These are phyloP conservation scores for Zaprionus taronus DNA, from an alignment of 1,140 invertebrate species.

Conservation along the genomic window DNA sequence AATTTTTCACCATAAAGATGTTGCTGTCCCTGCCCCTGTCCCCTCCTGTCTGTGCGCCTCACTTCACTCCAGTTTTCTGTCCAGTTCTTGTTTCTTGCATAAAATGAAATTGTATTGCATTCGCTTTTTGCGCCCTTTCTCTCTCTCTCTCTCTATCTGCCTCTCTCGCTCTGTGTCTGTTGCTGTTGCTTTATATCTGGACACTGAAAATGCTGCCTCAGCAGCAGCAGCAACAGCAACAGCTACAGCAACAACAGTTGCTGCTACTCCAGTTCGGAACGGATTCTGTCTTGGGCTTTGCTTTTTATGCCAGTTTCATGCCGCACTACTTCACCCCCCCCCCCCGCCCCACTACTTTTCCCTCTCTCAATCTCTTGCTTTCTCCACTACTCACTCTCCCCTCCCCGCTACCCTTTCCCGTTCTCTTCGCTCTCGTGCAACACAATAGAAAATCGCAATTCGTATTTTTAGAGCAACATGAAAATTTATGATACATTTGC, in stretches of 20 bases:
- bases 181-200: constrained; percentile 72
- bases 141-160: constrained; percentile 10
- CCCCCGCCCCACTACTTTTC: background rate
- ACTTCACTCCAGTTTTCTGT: constrained; percentile 42
- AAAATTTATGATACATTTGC: constrained; percentile 80
- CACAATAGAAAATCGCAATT: constrained; percentile 79
- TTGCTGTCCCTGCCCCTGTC: constrained; percentile 29
- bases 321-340: constrained; percentile 26
- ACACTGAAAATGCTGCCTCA: constrained; percentile 71
- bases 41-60: background rate
- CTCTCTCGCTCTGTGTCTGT: background rate
- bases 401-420: background rate
- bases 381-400: constrained; percentile 2
- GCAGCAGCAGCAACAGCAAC: constrained; percentile 34
- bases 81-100: constrained; percentile 74
- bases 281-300: constrained; percentile 69
- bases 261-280: constrained; percentile 55
- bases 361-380: background rate
- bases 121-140: constrained; percentile 32
- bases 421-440: constrained; percentile 26
- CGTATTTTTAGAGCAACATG: constrained; percentile 73
- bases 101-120: constrained; percentile 82
- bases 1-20: constrained; percentile 77
- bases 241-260: constrained; percentile 22
- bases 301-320: constrained; percentile 67